These are phyloP conservation scores for Phyllotis vaccarum DNA, from an alignment of 2,797 vertebrate species.

Conservation along the genomic window DNA sequence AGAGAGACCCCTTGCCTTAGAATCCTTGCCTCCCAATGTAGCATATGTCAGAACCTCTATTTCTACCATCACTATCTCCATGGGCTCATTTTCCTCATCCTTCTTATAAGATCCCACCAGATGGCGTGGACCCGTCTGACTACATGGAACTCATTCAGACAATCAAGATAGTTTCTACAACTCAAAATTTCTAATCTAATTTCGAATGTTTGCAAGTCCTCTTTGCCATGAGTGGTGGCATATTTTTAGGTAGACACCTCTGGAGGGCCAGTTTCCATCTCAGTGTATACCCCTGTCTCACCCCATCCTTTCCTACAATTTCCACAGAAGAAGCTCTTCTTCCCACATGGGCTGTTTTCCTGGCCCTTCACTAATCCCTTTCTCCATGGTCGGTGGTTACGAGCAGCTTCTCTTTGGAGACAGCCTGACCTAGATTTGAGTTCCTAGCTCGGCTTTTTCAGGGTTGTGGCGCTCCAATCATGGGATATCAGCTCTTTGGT, in stretches of 20 bases:
- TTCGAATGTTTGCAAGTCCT: neutral
- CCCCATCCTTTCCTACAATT: neutral
- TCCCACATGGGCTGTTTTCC: too few species aligned
- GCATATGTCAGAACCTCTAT: neutral
- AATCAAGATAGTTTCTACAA: too few species aligned
- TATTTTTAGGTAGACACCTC: neutral
- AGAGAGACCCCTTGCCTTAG: neutral
- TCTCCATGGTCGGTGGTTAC: neutral
- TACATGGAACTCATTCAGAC: neutral
- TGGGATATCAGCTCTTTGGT: neutral
- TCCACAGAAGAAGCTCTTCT: neutral
- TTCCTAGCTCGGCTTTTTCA: neutral
- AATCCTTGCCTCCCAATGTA: fast-evolving
- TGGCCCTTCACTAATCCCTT: neutral
- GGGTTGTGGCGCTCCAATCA: neutral
- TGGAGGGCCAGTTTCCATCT: neutral
- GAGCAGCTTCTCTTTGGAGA: neutral
- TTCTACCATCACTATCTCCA: neutral
- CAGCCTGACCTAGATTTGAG: neutral
- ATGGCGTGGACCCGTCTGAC: too few species aligned
- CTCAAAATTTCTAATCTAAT: neutral
- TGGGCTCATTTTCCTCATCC: neutral
- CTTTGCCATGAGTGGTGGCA: neutral
- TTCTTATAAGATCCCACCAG: neutral
- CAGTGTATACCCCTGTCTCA: fast-evolving